These are phyloP conservation scores for Naja naja DNA, from an alignment of 2,113 vertebrate species.

Conservation along the genomic window DNA sequence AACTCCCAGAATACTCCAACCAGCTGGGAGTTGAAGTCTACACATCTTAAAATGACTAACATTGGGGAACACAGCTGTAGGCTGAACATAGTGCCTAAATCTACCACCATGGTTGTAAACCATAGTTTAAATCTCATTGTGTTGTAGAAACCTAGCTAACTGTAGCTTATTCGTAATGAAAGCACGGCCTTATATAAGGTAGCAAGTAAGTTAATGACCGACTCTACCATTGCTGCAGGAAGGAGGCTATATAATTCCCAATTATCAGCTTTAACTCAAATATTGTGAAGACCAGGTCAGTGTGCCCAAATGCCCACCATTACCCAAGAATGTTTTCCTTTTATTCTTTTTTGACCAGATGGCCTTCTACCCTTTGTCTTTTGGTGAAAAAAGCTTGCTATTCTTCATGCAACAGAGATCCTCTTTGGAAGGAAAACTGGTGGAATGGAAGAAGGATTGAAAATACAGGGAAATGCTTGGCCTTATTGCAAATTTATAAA, in stretches of 20 bases:
- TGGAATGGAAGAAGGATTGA: neutral
- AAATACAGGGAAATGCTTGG: neutral
- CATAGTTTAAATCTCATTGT: neutral
- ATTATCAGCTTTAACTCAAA: neutral
- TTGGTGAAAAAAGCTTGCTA: neutral
- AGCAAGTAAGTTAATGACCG: neutral
- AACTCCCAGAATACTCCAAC: too few species aligned
- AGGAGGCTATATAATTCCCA: neutral
- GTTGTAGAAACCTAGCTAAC: neutral
- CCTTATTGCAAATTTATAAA: neutral
- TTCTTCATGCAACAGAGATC: neutral
- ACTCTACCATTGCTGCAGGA: neutral
- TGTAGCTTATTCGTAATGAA: neutral
- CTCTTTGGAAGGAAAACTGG: neutral
- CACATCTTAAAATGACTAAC: too few species aligned
- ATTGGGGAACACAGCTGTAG: neutral
- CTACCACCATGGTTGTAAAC: neutral
- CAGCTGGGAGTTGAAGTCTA: too few species aligned
- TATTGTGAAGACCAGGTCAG: neutral
- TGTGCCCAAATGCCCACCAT: neutral
- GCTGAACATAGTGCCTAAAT: neutral
- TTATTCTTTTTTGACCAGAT: neutral
- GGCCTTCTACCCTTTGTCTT: neutral
- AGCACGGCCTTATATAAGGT: neutral
- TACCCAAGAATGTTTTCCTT: neutral